These are phyloP conservation scores for Drosophila kepulauana DNA, from an alignment of 1,140 invertebrate species.

Conservation along the genomic window DNA sequence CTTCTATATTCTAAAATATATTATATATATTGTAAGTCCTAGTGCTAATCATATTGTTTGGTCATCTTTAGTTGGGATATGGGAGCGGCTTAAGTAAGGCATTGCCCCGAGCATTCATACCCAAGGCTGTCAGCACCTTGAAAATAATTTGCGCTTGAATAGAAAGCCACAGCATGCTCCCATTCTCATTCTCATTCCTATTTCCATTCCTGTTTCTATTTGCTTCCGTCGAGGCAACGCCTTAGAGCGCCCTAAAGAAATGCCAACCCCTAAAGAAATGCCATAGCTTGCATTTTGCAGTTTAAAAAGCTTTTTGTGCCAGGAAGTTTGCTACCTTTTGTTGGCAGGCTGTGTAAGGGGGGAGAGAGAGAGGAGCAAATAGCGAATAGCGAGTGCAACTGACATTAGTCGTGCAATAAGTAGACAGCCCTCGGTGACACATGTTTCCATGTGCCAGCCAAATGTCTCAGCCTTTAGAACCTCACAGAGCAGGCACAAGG, in stretches of 20 bases:
- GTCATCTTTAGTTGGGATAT: not conserved
- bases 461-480: constrained; percentile 33
- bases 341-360: constrained; percentile 19
- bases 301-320: constrained; percentile 71
- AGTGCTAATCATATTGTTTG: too few relatives aligned
- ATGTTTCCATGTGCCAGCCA: constrained; percentile 70
- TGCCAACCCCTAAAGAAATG: constrained; percentile 53
- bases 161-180: constrained; percentile 43
- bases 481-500: not conserved
- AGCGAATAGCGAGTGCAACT: constrained; percentile 58
- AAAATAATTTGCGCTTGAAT: constrained; percentile 74
- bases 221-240: constrained; percentile 3
- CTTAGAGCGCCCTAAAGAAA: constrained; percentile 36
- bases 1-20: too few relatives aligned
- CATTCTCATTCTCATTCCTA: not conserved
- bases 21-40: too few relatives aligned
- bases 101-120: constrained; percentile 12
- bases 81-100: constrained; percentile 27
- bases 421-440: constrained; percentile 78
- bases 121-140: constrained; percentile 49
- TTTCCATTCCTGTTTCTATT: not conserved
- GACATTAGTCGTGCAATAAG: constrained; percentile 83
- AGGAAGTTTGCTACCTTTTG: constrained; percentile 77
- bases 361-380: constrained; percentile 4
- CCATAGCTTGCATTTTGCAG: constrained; percentile 65